Percentiles rank a stretch among this genome's conserved stretches.
These are phyloP conservation scores for Drosophila planitibia DNA, from an alignment of 2,888 invertebrate genomes.

Conservation along the genomic window DNA sequence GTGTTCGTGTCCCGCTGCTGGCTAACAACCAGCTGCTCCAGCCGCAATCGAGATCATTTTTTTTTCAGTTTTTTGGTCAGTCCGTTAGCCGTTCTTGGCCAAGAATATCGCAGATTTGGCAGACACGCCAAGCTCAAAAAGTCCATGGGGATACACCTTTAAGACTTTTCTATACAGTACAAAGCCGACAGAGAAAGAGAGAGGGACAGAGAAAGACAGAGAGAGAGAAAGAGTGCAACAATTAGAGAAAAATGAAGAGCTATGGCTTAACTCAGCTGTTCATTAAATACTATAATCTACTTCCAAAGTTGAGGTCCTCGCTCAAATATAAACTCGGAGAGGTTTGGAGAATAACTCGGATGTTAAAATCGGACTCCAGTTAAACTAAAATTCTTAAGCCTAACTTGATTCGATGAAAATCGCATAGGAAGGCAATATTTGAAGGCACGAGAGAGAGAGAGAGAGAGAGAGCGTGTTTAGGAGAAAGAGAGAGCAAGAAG, in stretches of 20 bases:
- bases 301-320: not conserved
- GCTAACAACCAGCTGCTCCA: slow-evolving; percentile 26
- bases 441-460: too few species aligned
- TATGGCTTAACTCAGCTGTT: not conserved
- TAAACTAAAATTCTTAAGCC: not conserved
- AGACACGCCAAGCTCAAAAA: slow-evolving; percentile 56
- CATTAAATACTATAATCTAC: not conserved
- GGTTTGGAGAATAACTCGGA: not conserved
- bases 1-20: slow-evolving; percentile 67
- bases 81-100: slow-evolving; percentile 74
- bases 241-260: not conserved
- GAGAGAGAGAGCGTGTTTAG: too few species aligned
- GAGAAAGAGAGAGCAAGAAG: not conserved
- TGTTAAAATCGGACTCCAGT: not conserved
- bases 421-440: too few species aligned
- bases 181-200: not conserved
- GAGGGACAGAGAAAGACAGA: not conserved
- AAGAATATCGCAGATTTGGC: slow-evolving; percentile 63
- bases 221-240: not conserved
- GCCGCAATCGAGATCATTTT: slow-evolving; percentile 63
- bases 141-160: slow-evolving; percentile 12
- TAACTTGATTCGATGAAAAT: not conserved
- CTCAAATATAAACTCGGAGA: not conserved
- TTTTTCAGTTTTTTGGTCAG: slow-evolving; percentile 49
- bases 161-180: slow-evolving; percentile 3